These are phyloP conservation scores for Columba janthina DNA, from an alignment of 2,113 vertebrate species.

Conservation along the genomic window DNA sequence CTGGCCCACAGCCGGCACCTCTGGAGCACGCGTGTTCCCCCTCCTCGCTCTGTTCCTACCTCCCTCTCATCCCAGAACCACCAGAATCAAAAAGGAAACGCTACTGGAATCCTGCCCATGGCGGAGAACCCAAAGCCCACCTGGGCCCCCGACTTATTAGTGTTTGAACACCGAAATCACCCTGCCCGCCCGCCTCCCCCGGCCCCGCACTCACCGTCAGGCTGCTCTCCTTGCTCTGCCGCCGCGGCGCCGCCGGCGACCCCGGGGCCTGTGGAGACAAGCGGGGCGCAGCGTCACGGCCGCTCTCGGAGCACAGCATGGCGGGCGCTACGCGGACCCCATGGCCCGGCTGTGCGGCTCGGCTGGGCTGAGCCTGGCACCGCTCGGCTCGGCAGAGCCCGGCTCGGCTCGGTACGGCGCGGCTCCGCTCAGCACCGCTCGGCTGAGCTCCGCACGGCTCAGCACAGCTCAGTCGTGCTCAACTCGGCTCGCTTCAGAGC, in stretches of 20 bases:
- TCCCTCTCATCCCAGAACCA: background rate
- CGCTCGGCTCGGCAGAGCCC: too few relatives aligned
- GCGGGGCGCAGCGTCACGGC: slow-evolving; percentile 17
- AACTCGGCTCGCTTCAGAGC: too few relatives aligned
- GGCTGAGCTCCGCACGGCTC: background rate
- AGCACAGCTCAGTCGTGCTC: too few relatives aligned
- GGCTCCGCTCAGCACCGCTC: too few relatives aligned
- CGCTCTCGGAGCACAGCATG: slow-evolving; percentile 43
- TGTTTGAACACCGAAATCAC: fast-evolving
- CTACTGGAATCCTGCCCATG: background rate
- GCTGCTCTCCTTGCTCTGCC: slow-evolving; percentile 55
- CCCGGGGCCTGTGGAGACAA: slow-evolving; percentile 45
- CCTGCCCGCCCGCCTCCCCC: background rate
- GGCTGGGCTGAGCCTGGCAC: background rate
- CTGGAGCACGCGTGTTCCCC: background rate
- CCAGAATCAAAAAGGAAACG: fast-evolving
- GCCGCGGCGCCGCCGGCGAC: slow-evolving; percentile 35
- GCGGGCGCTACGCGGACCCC: background rate
- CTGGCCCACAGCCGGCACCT: background rate
- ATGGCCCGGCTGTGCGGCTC: background rate
- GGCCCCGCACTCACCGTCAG: slow-evolving; percentile 18
- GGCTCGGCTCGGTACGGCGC: too few relatives aligned
- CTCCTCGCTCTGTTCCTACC: background rate
- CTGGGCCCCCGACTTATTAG: fast-evolving
- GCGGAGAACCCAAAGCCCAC: background rate